Evolutionary conservation across 2,888 invertebrate genomes (phyloP), one percentile per base, ranked within the genome.

Genomic region (Pterostichus madidus): DNA sequence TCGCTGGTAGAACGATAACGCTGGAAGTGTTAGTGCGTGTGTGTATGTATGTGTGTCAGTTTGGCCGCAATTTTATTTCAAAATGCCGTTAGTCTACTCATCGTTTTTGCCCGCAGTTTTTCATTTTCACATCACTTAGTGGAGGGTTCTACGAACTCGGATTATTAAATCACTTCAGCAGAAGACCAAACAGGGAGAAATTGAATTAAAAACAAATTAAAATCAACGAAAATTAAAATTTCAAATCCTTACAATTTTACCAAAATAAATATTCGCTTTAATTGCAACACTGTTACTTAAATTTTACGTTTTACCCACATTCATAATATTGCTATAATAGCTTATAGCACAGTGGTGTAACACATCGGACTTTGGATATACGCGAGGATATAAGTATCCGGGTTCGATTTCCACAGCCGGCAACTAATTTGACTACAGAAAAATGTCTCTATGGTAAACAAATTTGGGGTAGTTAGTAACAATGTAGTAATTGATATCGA

Each of bases 1-100:
- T 71, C 44, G 71, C 49, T 46, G 71, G 10, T 71, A 13, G 2
- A 59, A 53, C 53, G 15, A 39, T 39, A 15, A 32, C 68, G 17
- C 8, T 68, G 46, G 13, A 44, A 15, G 71, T 71, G 31, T 49
- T 17, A 17, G 17, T 59, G 39, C 8, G 39, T 39, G 3, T 39
- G 44, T 46, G 10, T n/a, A n/a, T 71, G 15, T 44, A 46, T 24
- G 71, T 71, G 71, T 49, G 71, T 44, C 71, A 71, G 17, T 46
- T 46, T 46, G 49, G 46, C 71, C 46, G 31, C 24, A 71, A 71
- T 71, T 46, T 71, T 71, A 71, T 71, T 71, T 71, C 46, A 49
- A 17, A 68, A 71, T 71, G 46, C 71, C 71, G 71, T 71, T 71
- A 71, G 17, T 44, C 46, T 11, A 10, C 64, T 15, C 39, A 17